phyloP scores from a whole-genome alignment of 2,797 vertebrate genomes.

The Garrulus glandarius region DNA sequence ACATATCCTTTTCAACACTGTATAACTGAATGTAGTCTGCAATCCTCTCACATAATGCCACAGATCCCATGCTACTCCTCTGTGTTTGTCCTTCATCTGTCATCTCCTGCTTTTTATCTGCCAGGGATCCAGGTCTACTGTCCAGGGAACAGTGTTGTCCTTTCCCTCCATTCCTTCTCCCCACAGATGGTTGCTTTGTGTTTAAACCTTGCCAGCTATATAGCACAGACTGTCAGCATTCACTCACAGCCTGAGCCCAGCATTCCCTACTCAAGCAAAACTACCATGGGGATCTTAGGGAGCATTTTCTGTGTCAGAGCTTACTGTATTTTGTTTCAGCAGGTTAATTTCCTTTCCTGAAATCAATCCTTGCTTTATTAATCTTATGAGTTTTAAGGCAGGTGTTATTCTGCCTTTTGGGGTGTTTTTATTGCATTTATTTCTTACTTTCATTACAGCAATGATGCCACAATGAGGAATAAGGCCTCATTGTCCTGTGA shows the following conservation, averaged over 20 bases:
- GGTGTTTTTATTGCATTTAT: conserved; percentile 16
- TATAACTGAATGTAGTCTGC: not conserved
- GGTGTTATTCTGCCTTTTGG: not conserved
- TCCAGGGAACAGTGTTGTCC: not conserved
- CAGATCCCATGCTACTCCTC: not conserved
- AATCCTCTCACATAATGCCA: not conserved
- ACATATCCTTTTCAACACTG: not conserved
- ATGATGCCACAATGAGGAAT: not conserved
- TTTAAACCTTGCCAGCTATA: not conserved
- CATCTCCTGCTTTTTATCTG: not conserved
- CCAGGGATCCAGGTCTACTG: not conserved
- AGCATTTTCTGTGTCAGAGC: not conserved
- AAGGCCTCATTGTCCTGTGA: not conserved
- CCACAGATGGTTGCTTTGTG: not conserved
- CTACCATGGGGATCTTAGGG: not conserved
- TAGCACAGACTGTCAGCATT: not conserved
- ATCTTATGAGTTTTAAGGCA: conserved; percentile 21
- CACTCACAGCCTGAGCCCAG: not conserved
- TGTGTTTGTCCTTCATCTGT: not conserved
- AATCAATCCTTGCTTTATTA: conserved; percentile 46
- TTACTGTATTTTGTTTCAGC: not conserved
- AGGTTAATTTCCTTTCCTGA: conserved; percentile 26
- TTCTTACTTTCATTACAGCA: not conserved
- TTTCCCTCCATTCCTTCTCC: not conserved
- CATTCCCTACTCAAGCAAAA: not conserved